These are phyloP conservation scores for Danionella dracula DNA, from an alignment of 2,797 vertebrate genomes.

Conservation along the genomic window DNA sequence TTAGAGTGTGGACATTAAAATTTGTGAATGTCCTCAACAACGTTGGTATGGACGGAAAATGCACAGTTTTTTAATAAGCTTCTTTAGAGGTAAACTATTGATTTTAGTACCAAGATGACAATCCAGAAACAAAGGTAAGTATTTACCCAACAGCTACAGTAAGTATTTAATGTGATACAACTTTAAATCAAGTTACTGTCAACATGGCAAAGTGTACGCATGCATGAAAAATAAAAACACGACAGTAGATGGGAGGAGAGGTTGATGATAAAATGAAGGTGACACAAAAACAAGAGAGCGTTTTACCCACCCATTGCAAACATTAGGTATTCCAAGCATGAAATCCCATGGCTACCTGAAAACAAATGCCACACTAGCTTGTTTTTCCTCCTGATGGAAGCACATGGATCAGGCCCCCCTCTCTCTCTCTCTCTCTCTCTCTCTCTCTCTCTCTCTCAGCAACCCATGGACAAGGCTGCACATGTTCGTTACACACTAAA, in stretches of 20 bases:
- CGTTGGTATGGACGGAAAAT: too few relatives aligned
- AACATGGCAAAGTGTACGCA: not conserved
- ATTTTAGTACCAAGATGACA: too few relatives aligned
- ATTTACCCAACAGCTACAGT: too few relatives aligned
- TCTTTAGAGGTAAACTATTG: too few relatives aligned
- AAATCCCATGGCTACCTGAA: constrained; percentile 43
- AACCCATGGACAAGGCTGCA: not conserved
- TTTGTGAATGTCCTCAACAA: too few relatives aligned
- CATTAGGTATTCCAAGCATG: constrained; percentile 39
- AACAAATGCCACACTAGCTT: constrained; percentile 40
- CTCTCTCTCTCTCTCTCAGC: constrained; percentile 9
- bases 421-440: too few relatives aligned
- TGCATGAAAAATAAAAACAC: not conserved
- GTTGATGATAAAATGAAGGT: not conserved
- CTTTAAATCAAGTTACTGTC: too few relatives aligned
- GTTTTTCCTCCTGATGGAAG: constrained; percentile 29
- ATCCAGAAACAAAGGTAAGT: too few relatives aligned
- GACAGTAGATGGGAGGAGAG: not conserved
- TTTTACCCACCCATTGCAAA: constrained; percentile 37
- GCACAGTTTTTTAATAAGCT: too few relatives aligned
- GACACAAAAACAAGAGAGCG: constrained; percentile 37
- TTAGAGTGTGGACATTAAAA: too few relatives aligned
- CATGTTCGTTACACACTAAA: constrained; percentile 10
- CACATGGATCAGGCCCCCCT: not conserved
- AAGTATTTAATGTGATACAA: too few relatives aligned